Conservation (phyloP, 1,140 invertebrate genomes). For the Metaphire vulgaris region DNA sequence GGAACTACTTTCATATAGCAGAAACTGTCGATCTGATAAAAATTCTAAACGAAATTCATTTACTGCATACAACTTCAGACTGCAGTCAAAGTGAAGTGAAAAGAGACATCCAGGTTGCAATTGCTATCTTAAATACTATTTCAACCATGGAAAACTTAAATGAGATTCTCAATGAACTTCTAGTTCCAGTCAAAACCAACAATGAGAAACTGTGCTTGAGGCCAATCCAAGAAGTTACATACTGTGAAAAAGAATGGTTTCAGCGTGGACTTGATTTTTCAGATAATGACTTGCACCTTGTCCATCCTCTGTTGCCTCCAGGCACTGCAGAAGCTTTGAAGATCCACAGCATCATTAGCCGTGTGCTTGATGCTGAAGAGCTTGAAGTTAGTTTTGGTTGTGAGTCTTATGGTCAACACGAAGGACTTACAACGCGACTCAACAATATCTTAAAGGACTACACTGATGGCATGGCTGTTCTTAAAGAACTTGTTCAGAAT, state of each 20-base stretch:
- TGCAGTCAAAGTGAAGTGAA: not conserved
- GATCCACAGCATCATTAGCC: conserved; percentile 32
- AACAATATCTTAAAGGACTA: conserved; percentile 35
- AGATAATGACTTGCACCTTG: conserved; percentile 32
- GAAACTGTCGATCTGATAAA: not conserved
- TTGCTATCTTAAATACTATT: conserved; percentile 3
- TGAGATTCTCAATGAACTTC: not conserved
- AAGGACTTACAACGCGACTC: conserved; percentile 35
- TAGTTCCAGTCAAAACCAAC: conserved; percentile 13
- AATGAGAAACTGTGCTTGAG: not conserved
- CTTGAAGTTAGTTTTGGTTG: conserved; percentile 33
- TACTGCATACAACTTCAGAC: not conserved
- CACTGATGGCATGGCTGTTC: conserved; percentile 40
- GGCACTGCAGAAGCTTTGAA: conserved; percentile 34
- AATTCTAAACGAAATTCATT: not conserved
- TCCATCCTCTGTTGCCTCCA: conserved; percentile 33
- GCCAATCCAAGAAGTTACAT: conserved; percentile 30
- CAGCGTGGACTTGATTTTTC: conserved; percentile 19
- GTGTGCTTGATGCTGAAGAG: conserved; percentile 26
- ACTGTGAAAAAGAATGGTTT: conserved; percentile 35
- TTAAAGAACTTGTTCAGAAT: conserved; percentile 47
- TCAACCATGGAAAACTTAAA: not conserved
- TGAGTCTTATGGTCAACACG: conserved; percentile 33
- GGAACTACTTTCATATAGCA: not conserved
- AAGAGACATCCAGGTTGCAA: conserved; percentile 6